These are phyloP conservation scores for Antidorcas marsupialis DNA, from an alignment of 2,113 vertebrate genomes.

Conservation along the genomic window DNA sequence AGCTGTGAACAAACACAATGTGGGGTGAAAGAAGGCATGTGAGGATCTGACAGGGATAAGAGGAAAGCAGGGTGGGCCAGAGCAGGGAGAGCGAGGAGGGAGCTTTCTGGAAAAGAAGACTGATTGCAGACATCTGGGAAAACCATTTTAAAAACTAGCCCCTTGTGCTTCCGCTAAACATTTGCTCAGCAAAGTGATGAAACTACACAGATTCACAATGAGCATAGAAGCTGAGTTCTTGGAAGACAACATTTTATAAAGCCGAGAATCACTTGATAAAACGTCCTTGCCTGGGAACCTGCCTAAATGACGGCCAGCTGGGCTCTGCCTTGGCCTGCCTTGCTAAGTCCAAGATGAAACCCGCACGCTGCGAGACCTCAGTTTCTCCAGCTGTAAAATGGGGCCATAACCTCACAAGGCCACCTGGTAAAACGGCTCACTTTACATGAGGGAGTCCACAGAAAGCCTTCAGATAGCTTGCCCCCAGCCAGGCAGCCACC, in stretches of 20 bases:
- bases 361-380: not conserved
- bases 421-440: not conserved
- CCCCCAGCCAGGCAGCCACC: fast-evolving
- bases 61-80: not conserved
- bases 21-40: fast-evolving
- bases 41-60: fast-evolving
- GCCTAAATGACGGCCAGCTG: not conserved
- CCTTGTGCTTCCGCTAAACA: not conserved
- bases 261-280: not conserved
- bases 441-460: fast-evolving
- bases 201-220: fast-evolving
- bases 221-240: not conserved
- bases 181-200: not conserved
- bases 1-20: fast-evolving
- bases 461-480: fast-evolving
- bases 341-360: not conserved
- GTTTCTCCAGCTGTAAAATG: not conserved
- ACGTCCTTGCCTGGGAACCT: not conserved
- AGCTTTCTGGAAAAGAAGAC: not conserved
- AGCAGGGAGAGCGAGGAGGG: no score
- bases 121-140: not conserved
- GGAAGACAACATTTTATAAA: not conserved
- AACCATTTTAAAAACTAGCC: not conserved
- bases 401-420: not conserved
- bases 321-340: not conserved